Base-by-base conservation (phyloP, 2,113 vertebrate species). In the Ochotona princeps region DNA sequence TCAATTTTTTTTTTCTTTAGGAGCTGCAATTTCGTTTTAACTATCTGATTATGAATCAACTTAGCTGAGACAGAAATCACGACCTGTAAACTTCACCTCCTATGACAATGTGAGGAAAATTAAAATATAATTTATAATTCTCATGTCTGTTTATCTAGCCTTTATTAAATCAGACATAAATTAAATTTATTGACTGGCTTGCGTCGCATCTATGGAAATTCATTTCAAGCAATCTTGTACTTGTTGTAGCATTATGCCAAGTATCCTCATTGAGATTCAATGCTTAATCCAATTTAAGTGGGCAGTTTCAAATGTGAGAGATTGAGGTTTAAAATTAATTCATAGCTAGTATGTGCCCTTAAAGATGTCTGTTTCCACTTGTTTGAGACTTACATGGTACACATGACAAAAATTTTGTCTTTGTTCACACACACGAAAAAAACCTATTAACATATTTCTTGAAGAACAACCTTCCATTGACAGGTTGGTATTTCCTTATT, bases 61-160 rank as follows among this genome's bases (percentile, higher is more conserved):
- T 32, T 95, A 95, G 49, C 67, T 63, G 86, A 87, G 87, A 96
- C 95, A 96, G 95, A 96, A 92, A 63, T 93, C 51, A 86, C 25
- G 91, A 89, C 51, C 94, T 76, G 86, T 30, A 91, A 89, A 94
- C 67, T 63, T 83, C 49, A 89, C 74, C 44, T n/a, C 89, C 23
- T 60, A 38, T 82, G 15, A 94, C 75, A 83, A 87, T 81, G 10
- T 91, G 54, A 72, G 12, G 38, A 88, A 91, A 93, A 78, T 69
- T 91, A 92, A 93, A 92, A 96, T 32, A 54, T 72, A 61, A 86
- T 75, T 91, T 87, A 84, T 87, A 91, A 94, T 79, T 82, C 32
- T 93, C 14, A 76, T 65, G 0, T 87, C 89, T 94, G 73, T 74
- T 95, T 95, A 83, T 21, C 18, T 75, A 72, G 10, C 0, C 23